phyloP scores from a whole-genome alignment of 2,113 vertebrate species.

The Myiagra hebetior region DNA sequence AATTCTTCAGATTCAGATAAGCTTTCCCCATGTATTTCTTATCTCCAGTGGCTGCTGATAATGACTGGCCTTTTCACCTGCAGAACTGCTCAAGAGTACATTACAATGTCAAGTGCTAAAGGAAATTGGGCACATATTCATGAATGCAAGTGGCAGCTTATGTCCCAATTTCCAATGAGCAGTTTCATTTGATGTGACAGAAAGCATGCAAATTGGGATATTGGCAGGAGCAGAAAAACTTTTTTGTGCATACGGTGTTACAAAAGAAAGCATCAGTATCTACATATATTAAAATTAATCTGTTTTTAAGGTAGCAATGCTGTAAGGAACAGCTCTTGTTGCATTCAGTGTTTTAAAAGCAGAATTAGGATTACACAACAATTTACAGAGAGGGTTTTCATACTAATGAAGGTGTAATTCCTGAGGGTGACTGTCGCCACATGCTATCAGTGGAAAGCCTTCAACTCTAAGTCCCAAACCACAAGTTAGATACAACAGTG shows the following conservation, averaged over 20 bases:
- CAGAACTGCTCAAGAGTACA: background rate
- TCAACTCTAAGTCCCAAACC: background rate
- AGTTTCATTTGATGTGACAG: constrained; percentile 35
- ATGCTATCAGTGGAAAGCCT: background rate
- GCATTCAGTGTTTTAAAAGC: background rate
- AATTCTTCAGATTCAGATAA: constrained; percentile 6
- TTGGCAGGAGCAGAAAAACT: constrained; percentile 6
- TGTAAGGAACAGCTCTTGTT: background rate
- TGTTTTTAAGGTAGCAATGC: constrained; percentile 6
- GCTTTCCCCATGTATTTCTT: constrained; percentile 13
- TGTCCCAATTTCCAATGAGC: constrained; percentile 25
- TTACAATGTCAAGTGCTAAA: constrained; percentile 17
- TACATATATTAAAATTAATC: constrained; percentile 27
- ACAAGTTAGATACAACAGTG: background rate
- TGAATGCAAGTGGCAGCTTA: constrained; percentile 1
- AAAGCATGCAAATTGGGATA: constrained; percentile 41
- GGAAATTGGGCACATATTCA: background rate
- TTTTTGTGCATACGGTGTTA: background rate
- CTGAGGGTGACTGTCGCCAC: background rate
- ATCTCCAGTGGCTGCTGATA: constrained; percentile 26
- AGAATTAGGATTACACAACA: background rate
- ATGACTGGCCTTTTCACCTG: constrained; percentile 22
- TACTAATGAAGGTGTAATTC: background rate
- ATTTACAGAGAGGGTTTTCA: background rate
- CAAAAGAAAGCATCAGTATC: background rate